phyloP scores from a whole-genome alignment of 2,113 vertebrate species.

The Pycnonotus jocosus region DNA sequence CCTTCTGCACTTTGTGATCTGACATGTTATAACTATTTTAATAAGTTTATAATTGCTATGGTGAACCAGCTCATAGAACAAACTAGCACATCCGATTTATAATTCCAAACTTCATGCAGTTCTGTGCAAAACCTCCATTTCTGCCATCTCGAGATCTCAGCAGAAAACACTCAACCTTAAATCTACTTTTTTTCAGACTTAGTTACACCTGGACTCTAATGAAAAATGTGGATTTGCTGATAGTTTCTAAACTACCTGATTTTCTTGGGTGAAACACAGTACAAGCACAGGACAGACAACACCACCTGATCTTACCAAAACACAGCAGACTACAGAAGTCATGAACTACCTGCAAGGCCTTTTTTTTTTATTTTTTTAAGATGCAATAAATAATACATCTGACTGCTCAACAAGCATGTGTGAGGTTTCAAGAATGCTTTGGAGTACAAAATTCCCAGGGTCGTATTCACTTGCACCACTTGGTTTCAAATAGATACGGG shows the following conservation, averaged over 20 bases:
- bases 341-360: background rate
- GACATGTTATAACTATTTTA: background rate
- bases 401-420: background rate
- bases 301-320: background rate
- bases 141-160: slow-evolving; percentile 29
- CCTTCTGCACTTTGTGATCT: background rate
- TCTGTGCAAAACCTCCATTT: slow-evolving; percentile 24
- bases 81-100: slow-evolving; percentile 12
- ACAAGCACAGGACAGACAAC: background rate
- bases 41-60: background rate
- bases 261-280: background rate
- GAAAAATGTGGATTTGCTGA: background rate
- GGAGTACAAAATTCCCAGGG: slow-evolving; percentile 4
- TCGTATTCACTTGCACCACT: background rate
- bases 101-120: background rate
- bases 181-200: background rate
- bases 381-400: background rate
- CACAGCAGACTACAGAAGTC: background rate
- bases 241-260: background rate
- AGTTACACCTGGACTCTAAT: background rate
- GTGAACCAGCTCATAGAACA: slow-evolving; percentile 20
- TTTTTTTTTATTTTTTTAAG: background rate
- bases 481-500: background rate
- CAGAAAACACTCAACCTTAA: slow-evolving; percentile 16
- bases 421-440: background rate